Evolutionary conservation across 2,113 vertebrate genomes (phyloP), one percentile per base, ranked within the genome.

Genomic region (Ramphastos sulfuratus): DNA sequence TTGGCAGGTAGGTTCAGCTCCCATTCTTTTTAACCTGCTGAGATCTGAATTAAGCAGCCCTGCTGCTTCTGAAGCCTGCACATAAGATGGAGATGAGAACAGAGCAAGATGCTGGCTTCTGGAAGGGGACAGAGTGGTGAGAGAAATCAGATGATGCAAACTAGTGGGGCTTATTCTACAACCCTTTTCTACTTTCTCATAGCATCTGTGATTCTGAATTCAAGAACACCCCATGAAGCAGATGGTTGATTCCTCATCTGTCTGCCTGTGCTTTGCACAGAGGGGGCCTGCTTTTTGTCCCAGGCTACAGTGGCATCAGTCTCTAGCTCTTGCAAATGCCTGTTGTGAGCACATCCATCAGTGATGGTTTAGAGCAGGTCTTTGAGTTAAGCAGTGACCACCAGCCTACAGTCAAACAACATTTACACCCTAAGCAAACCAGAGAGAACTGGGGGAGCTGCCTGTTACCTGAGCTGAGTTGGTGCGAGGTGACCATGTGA

Each of bases 191-290:
- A 7, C 7, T 33, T 37, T 23, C 64, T 19, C 19, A 64, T 39
- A 50, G 46, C 37, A 15, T 10, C 33, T 3, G 8, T 54, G 3
- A 0, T 27, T 0, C 0, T 8, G 60, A 2, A 4, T 9, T 25
- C 12, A 1, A 10, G 64, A 52, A 15, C 71, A 7, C 10, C 27
- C 35, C 55, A 44, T 5, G 2, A 4, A 59, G 79, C 60, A 11
- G 23, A 2, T 1, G 3, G 8, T 9, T 3, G 23, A 6, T 21
- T 64, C 78, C 21, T 78, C 65, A 18, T 15, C 59, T 80, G 44
- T 9, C 37, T 64, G 2, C 33, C 6, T 18, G 5, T 0, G 65
- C 18, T 10, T 64, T 75, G 42, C 28, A 3, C 4, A 4, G 63
- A 2, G 4, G 6, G 7, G 15, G 25, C 39, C n/a, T 27, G 20